Base-by-base conservation (phyloP, 2,113 vertebrate genomes). In the Coracopsis vasa region DNA sequence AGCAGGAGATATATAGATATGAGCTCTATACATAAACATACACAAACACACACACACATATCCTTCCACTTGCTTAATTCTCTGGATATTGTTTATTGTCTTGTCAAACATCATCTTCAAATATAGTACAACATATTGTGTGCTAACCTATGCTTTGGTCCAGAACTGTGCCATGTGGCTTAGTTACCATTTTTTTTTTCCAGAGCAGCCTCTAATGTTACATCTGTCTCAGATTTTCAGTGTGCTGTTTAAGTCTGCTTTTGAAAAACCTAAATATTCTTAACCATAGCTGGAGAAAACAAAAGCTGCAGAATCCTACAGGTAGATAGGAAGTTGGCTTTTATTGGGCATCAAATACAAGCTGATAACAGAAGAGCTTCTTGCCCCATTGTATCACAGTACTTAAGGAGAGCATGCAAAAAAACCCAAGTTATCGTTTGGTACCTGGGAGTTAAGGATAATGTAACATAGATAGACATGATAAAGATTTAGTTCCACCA, bases 361-460 rank as follows among this genome's bases (percentile, higher is more conserved):
- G 19, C 51, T 72, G 27, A 27, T 29, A 58, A 33, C 9, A 53
- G 25, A 84, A 72, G n/a, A 61, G 5, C 13, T 89, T 73, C 35
- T 78, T 70, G 9, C 3, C 17, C 10, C 18, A 4, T 15, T 23
- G 3, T 45, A 16, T 48, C 66, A 44, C 1, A 0, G 10, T 48
- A 62, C 47, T 74, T 71, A 39, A 64, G 33, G 15, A 45, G 28
- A 8, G 42, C 21, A 16, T 51, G 45, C 10, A 74, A 74, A 81
- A 85, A 24, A 0, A 13, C 12, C 3, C 1, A 3, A 41, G 21
- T 20, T 85, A 56, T 42, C 50, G 11, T 3, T 3, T 35, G 10
- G 13, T 39, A 56, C 27, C 9, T 73, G 10, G 16, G 48, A 80
- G 23, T 41, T 61, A 74, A 6, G 23, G 20, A 29, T 77, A 16